Evolutionary conservation across 2,797 vertebrate species (phyloP).

Genomic region (Tapirus indicus): DNA sequence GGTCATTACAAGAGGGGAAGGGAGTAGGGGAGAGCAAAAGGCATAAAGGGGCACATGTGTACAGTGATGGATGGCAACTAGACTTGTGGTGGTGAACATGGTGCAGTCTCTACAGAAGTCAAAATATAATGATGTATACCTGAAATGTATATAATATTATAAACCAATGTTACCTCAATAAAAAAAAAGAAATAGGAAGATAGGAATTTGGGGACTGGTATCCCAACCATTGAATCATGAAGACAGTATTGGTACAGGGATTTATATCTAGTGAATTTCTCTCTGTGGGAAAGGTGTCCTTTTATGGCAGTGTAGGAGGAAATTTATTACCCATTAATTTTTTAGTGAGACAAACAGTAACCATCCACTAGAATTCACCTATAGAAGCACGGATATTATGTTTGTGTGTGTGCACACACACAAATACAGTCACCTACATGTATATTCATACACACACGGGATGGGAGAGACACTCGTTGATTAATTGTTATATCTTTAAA

Average conservation of each 20-base stretch:
- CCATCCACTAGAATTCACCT: not conserved
- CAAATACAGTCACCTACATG: not conserved
- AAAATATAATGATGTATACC: too few relatives aligned
- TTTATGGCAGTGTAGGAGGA: not conserved
- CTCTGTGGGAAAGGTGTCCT: not conserved
- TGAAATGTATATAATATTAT: too few relatives aligned
- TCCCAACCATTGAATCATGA: not conserved
- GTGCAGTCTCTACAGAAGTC: too few relatives aligned
- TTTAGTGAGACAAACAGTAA: not conserved
- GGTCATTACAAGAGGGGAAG: too few relatives aligned
- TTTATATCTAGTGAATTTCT: slow-evolving; percentile 7
- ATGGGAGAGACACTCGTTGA: not conserved
- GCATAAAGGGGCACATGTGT: too few relatives aligned
- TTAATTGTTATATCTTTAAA: slow-evolving; percentile 33
- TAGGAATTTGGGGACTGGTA: not conserved
- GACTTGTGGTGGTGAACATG: too few relatives aligned
- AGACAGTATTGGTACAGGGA: not conserved
- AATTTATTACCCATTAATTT: not conserved
- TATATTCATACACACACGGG: not conserved
- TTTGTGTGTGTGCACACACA: not conserved
- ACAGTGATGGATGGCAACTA: too few relatives aligned
- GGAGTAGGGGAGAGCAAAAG: too few relatives aligned
- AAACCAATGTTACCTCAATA: too few relatives aligned
- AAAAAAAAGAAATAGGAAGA: not conserved
- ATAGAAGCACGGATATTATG: not conserved